Evolutionary conservation across 2,113 vertebrate genomes (phyloP), one percentile per base, ranked within the genome.

Genomic region (Hemicordylus capensis): DNA sequence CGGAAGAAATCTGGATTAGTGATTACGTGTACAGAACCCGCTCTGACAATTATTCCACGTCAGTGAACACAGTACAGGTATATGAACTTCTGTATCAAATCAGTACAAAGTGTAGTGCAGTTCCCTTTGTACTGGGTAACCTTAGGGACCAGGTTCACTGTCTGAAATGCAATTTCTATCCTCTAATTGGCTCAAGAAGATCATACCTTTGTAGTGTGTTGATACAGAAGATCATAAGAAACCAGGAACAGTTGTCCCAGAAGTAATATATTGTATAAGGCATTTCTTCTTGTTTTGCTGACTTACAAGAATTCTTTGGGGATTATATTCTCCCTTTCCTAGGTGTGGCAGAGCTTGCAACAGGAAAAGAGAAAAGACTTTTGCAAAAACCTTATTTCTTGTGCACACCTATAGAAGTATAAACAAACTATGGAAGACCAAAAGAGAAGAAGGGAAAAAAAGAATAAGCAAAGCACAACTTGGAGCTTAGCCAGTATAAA

Each of bases 401-500:
- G 59, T 74, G 34, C 4, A 15, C 37, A 66, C n/a, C 24, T 67
- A 46, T 84, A 80, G 61, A 80, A 83, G 14, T n/a, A 26, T 17
- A 63, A 48, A 59, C 73, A 86, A 86, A 84, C 22, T 64, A 72
- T 56, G 0, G 44, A 88, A n/a, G n/a, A n/a, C n/a, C n/a, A n/a
- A n/a, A n/a, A n/a, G n/a, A n/a, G n/a, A n/a, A n/a, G n/a, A n/a
- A n/a, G 83, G 67, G 81, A 86, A 90, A 56, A 80, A 73, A 39
- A 6, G 81, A 79, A 76, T 73, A 83, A 85, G 17, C 85, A 93
- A 83, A 89, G 76, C 78, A 59, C 76, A 86, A 12, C 80, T 90
- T 89, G 88, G 87, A 88, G 83, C 80, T 85, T 80, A 70, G 89
- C 82, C 84, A 77, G 66, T 73, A 81, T 24, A 24, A 85, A 93